Conservation (phyloP, 2,888 invertebrate genomes). For the Anaspis maculata region DNA sequence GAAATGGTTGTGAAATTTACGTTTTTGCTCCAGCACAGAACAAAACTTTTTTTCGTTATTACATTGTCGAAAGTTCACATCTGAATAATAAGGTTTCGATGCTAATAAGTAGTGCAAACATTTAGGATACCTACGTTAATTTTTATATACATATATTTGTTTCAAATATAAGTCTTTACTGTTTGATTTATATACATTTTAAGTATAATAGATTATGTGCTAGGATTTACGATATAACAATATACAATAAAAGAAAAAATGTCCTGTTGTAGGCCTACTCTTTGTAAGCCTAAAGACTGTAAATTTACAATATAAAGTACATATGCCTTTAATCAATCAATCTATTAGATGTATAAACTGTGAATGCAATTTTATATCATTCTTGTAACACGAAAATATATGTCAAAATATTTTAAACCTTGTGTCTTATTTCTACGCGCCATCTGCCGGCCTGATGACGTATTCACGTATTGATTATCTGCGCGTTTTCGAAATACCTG, state of each 20-base stretch:
- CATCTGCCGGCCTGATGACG: no score
- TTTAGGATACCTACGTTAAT: not conserved
- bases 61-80: no score
- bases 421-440: conserved; percentile 1
- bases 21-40: no score
- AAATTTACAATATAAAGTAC: conserved; percentile 22
- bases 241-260: conserved; percentile 14
- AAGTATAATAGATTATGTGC: conserved; percentile 8
- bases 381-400: conserved; percentile 18
- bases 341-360: conserved; percentile 18
- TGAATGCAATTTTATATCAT: conserved; percentile 20
- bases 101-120: no score
- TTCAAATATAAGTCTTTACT: not conserved
- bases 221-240: conserved; percentile 7
- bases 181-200: conserved; percentile 4
- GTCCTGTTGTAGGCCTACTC: conserved; percentile 18
- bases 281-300: conserved; percentile 19
- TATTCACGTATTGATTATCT: no score
- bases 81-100: no score
- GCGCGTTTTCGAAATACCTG: no score
- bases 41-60: no score
- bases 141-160: not conserved
- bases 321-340: conserved; percentile 22
- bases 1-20: no score
- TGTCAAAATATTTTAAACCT: conserved; percentile 15